Evolutionary conservation across 64 coral and sea anemone genomes (phyloP), one percentile per base, ranked within the genome.

Genomic region (Dendronephthya gigantea): DNA sequence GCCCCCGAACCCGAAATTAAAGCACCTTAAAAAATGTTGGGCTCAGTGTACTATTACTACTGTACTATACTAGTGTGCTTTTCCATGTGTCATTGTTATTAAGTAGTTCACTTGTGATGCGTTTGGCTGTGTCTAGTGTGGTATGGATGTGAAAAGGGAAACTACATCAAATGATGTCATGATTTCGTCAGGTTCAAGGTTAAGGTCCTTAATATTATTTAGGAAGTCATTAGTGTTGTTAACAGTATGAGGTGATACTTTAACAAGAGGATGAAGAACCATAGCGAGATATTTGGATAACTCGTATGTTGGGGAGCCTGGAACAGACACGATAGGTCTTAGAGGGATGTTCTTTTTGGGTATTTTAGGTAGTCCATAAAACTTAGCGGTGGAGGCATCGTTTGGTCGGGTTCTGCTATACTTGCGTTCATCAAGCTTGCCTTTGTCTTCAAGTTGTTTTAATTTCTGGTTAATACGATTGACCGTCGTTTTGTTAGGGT

Each of bases 211-310:
- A 37, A 75, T 75, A 7, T 0, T 13, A 16, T 2, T 34, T 7
- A 75, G n/a, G 69, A 75, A 75, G 30, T 19, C 4, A 37, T 75
- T 75, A 31, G 16, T 16, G 69, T 75, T 75, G 69, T 31, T 75
- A 6, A 75, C 35, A 23, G 69, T 9, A 37, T 75, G 69, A 4
- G 69, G 12, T 6, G 69, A 75, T 31, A 30, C 34, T 27, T 37
- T 75, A 14, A 37, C 35, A 82, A 88, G 83, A 16, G 91, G 91
- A 35, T 83, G 66, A 30, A 88, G 32, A 83, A 92, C 85, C 2
- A 84, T 59, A 47, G 68, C 86, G 39, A 87, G 51, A 51, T 87
- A 91, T 87, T 87, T 87, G 34, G 75, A 86, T 16, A 75, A 51
- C 38, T 85, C 48, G 30, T 84, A 90, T 7, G 83, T 90, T 27